These are phyloP conservation scores for Callipepla californica DNA, from an alignment of 2,113 vertebrate genomes.

Conservation along the genomic window DNA sequence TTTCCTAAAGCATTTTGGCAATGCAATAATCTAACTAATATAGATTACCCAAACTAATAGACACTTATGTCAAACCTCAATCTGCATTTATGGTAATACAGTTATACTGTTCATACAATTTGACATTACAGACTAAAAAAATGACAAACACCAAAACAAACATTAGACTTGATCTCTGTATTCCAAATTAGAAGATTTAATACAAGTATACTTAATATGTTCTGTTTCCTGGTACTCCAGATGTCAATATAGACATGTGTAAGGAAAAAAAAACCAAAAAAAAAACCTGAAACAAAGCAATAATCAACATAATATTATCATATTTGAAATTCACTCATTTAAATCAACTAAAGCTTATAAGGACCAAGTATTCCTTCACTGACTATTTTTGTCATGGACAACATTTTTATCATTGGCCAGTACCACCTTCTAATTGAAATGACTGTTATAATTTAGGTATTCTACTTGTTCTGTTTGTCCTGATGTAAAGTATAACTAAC, in stretches of 20 bases:
- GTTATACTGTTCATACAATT: not conserved
- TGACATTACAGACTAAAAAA: not conserved
- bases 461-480: not conserved
- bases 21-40: not conserved
- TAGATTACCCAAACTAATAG: not conserved
- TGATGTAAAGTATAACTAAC: not conserved
- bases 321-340: not conserved
- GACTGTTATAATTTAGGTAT: not conserved
- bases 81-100: not conserved
- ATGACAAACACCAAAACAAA: not conserved
- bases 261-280: too few relatives aligned
- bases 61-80: not conserved
- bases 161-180: not conserved
- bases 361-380: not conserved
- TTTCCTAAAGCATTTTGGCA: not conserved
- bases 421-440: not conserved
- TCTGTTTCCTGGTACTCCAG: not conserved
- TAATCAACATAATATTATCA: not conserved
- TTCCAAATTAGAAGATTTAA: not conserved
- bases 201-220: not conserved
- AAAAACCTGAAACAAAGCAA: too few relatives aligned
- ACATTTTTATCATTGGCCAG: not conserved
- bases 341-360: not conserved
- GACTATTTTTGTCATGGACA: not conserved
- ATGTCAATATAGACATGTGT: not conserved